Conservation (phyloP, 2,888 invertebrate genomes). For the Heliothis peltigera region DNA sequence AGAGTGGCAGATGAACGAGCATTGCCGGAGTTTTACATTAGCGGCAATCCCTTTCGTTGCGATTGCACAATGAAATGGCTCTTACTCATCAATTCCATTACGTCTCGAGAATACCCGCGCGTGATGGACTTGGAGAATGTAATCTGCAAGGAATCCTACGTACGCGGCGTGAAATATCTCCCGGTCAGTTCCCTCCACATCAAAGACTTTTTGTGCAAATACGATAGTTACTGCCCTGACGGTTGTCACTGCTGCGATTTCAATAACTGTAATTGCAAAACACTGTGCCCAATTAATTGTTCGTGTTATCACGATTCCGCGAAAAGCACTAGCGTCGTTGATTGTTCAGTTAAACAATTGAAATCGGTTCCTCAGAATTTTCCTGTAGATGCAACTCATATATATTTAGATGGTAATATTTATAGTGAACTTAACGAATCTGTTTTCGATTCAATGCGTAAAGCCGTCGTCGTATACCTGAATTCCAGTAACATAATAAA, state of each 20-base stretch:
- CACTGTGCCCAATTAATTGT: conserved; percentile 97
- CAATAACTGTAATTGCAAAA: conserved; percentile 98
- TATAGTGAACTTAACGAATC: conserved; percentile 92
- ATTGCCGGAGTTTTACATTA: conserved; percentile 96
- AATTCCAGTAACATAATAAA: conserved; percentile 95
- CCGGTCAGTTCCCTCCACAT: conserved; percentile 93
- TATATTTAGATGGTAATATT: conserved; percentile 97
- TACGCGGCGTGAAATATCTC: conserved; percentile 94
- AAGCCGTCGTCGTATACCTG: conserved; percentile 93
- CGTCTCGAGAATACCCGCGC: conserved; percentile 94
- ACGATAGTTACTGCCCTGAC: conserved; percentile 97
- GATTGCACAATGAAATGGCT: conserved; percentile 99
- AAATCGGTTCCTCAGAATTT: conserved; percentile 94
- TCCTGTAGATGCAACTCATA: conserved; percentile 97
- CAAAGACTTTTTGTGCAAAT: conserved; percentile 96
- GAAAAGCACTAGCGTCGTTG: conserved; percentile 97
- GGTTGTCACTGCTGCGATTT: conserved; percentile 98
- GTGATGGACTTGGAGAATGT: conserved; percentile 97
- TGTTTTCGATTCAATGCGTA: conserved; percentile 82
- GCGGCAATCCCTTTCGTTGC: conserved; percentile 97
- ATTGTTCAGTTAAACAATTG: conserved; percentile 95
- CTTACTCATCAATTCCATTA: conserved; percentile 95
- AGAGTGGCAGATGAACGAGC: conserved; percentile 92
- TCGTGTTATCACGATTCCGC: conserved; percentile 98
- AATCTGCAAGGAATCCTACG: conserved; percentile 95